Evolutionary conservation across 2,113 vertebrate genomes (phyloP), one percentile per base, ranked within the genome.

Genomic region (Xenopus tropicalis): DNA sequence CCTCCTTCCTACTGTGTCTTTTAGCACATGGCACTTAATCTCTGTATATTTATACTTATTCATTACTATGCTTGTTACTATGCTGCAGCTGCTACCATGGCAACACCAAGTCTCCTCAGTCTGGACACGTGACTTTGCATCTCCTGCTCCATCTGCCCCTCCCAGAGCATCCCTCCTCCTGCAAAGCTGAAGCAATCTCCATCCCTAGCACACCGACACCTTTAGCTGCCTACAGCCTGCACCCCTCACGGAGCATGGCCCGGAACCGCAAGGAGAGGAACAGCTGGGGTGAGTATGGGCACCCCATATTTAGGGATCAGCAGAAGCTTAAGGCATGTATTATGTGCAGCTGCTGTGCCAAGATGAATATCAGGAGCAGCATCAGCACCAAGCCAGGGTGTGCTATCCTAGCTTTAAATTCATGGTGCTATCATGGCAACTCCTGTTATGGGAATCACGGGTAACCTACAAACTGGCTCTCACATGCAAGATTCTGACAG

Each of bases 201-300:
- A n/a, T 79, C 79, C 72, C 77, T n/a, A 65, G 65, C 69, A 51
- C 78, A 71, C 71, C 24, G 77, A 67, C 6, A 56, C 59, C 72
- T 61, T 56, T 10, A n/a, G 75, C 68, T 48, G 74, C 78, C 61
- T 73, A 37, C 72, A 6, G 70, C 78, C 78, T 1, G 69, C 64
- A 57, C 71, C 14, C 29, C 69, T 58, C n/a, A 3, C 70, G 70
- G 54, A 71, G 17, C 77, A 67, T 61, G 77, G 57, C 17, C 48
- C 54, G 72, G 46, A 74, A 83, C 81, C 93, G 94, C 75, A 93
- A 86, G 82, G 93, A 96, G 76, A 85, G 94, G 82, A 95, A 95
- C 84, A 95, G 95, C 81, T 97, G 95, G 95, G 94, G 95, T 96
- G 88, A 93, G 94, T 93, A 54, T 56, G 19, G 1, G 7, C 9